These are phyloP conservation scores for Drosophila kurseongensis DNA, from an alignment of 1,140 invertebrate species.

Conservation along the genomic window DNA sequence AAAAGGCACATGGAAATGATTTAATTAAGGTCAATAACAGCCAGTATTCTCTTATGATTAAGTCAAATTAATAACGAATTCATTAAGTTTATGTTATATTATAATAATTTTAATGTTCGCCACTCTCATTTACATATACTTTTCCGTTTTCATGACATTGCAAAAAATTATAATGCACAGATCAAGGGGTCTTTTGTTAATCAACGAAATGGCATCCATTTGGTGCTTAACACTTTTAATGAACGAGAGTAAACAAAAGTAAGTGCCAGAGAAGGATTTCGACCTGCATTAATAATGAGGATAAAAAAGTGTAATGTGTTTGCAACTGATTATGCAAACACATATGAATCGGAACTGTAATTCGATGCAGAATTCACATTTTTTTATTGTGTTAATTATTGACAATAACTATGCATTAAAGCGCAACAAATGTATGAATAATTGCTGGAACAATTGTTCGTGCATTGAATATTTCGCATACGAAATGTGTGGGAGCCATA, in stretches of 20 bases:
- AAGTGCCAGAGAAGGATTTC: conserved; percentile 21
- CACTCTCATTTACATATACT: neutral
- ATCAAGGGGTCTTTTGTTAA: conserved; percentile 49
- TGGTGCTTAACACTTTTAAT: conserved; percentile 64
- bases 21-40: neutral
- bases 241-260: conserved; percentile 39
- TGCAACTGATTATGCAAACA: conserved; percentile 40
- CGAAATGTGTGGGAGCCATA: conserved; percentile 16
- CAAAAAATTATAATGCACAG: conserved; percentile 39
- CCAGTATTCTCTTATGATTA: neutral
- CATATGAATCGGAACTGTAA: conserved; percentile 32
- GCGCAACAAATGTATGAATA: conserved; percentile 47
- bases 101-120: conserved; percentile 7
- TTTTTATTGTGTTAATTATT: conserved; percentile 51
- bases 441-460: conserved; percentile 24
- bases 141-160: conserved; percentile 9
- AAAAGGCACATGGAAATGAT: too few relatives aligned
- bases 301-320: conserved; percentile 32
- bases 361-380: conserved; percentile 42
- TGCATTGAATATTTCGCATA: conserved; percentile 17
- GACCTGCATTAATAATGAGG: conserved; percentile 25
- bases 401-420: conserved; percentile 60
- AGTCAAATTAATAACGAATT: neutral
- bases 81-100: neutral
- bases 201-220: conserved; percentile 63